Evolutionary conservation across 2,797 vertebrate species (phyloP).

Genomic region (Rhyacichthys aspro): DNA sequence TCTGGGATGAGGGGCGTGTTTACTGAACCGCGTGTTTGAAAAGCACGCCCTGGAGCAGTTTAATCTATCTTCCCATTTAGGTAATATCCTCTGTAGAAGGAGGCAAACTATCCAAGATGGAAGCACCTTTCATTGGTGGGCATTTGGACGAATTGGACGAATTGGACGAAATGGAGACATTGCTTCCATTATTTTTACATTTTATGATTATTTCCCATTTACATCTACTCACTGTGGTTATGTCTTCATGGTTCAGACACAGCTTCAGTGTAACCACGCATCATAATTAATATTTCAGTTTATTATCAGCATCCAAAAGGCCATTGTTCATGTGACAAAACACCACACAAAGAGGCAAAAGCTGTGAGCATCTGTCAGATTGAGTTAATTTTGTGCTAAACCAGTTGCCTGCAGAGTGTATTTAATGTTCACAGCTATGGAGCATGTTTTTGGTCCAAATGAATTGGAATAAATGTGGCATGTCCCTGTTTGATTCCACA

Average conservation of each 20-base stretch:
- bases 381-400: slow-evolving; percentile 16
- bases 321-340: slow-evolving; percentile 6
- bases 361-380: slow-evolving; percentile 1
- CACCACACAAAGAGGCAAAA: neutral
- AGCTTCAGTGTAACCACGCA: neutral
- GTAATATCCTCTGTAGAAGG: no score
- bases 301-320: slow-evolving; percentile 4
- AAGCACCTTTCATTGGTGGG: no score
- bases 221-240: neutral
- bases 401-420: slow-evolving; percentile 1
- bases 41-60: no score
- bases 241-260: neutral
- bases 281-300: neutral
- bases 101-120: no score
- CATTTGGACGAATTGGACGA: no score
- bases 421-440: slow-evolving; percentile 1
- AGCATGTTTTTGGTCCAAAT: slow-evolving; percentile 16
- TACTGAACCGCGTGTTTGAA: no score
- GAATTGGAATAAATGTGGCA: slow-evolving; percentile 19
- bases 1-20: no score
- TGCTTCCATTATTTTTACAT: no score
- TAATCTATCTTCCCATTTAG: no score
- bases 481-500: slow-evolving; percentile 8
- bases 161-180: no score
- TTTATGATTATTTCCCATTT: no score